Percentiles rank a stretch among this genome's conserved stretches.
phyloP scores from a whole-genome alignment of 2,888 invertebrate species.

The Eulithis prunata region DNA sequence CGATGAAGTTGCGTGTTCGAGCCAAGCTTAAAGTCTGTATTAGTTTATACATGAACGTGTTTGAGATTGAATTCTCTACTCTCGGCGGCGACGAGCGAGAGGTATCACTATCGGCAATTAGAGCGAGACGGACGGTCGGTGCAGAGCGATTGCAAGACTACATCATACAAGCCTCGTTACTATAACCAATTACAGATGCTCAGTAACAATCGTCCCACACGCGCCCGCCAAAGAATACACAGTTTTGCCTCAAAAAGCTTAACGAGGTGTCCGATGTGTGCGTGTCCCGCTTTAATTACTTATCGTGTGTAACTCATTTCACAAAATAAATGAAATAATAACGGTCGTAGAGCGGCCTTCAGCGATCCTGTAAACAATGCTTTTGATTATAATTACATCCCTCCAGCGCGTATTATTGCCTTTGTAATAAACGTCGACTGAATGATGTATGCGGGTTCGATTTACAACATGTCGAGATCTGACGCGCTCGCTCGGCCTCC shows the following conservation, averaged over 20 bases:
- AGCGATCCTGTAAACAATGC: conserved; percentile 11
- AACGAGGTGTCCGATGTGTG: too few species aligned
- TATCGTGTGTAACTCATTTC: not conserved
- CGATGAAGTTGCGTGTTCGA: not conserved
- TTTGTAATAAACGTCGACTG: conserved; percentile 18
- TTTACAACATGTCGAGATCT: not conserved
- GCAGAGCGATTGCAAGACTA: too few species aligned
- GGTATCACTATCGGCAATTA: too few species aligned
- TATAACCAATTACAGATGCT: too few species aligned
- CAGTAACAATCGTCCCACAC: too few species aligned
- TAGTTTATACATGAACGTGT: too few species aligned
- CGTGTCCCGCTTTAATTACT: not conserved
- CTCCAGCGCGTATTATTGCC: conserved; percentile 11
- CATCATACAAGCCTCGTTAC: too few species aligned
- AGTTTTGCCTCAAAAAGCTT: too few species aligned
- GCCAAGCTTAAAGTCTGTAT: not conserved
- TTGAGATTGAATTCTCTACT: too few species aligned
- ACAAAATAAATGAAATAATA: conserved; percentile 8
- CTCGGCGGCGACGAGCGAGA: too few species aligned
- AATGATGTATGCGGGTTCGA: conserved; percentile 22
- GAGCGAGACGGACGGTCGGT: too few species aligned
- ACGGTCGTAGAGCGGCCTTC: not conserved
- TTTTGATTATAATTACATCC: conserved; percentile 18
- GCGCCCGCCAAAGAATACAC: too few species aligned
- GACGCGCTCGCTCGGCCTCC: not conserved